Conservation (phyloP, 2,113 vertebrate genomes). For the Petromus typicus region DNA sequence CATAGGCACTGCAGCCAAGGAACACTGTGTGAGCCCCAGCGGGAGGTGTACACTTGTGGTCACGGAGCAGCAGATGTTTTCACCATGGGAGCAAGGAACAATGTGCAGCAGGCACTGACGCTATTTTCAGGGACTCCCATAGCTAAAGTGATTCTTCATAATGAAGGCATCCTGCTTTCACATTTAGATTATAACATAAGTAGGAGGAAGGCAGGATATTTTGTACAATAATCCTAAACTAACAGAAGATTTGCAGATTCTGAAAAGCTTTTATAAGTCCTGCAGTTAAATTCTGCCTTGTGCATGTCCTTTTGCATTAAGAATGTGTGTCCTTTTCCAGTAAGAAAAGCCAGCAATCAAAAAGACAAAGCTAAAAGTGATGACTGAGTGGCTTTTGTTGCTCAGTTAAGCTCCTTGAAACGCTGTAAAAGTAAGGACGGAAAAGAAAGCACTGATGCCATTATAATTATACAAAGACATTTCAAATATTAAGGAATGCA, state of each 20-base stretch:
- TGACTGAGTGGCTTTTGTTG: background rate
- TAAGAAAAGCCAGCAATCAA: slow-evolving; percentile 28
- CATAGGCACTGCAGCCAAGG: background rate
- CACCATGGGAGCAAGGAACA: slow-evolving; percentile 62
- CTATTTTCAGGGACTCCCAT: slow-evolving; percentile 79
- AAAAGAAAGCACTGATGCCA: background rate
- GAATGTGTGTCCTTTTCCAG: slow-evolving; percentile 37
- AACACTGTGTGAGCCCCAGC: slow-evolving; percentile 28
- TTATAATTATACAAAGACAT: slow-evolving; percentile 18
- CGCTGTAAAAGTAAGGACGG: background rate
- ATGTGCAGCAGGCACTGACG: slow-evolving; percentile 73
- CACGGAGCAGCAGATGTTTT: slow-evolving; percentile 73
- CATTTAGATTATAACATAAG: slow-evolving; percentile 54
- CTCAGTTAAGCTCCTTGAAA: background rate
- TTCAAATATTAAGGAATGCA: background rate
- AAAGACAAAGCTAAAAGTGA: background rate
- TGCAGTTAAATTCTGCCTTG: slow-evolving; percentile 57
- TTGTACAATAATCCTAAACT: slow-evolving; percentile 34
- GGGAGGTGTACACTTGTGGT: slow-evolving; percentile 31
- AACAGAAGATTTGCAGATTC: slow-evolving; percentile 39
- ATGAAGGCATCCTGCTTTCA: slow-evolving; percentile 80
- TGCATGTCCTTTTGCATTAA: background rate
- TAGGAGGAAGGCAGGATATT: background rate
- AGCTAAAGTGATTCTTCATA: slow-evolving; percentile 79
- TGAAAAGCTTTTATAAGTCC: slow-evolving; percentile 63